Evolutionary conservation across 2,113 vertebrate genomes (phyloP).

Genomic region (Vicugna pacos): DNA sequence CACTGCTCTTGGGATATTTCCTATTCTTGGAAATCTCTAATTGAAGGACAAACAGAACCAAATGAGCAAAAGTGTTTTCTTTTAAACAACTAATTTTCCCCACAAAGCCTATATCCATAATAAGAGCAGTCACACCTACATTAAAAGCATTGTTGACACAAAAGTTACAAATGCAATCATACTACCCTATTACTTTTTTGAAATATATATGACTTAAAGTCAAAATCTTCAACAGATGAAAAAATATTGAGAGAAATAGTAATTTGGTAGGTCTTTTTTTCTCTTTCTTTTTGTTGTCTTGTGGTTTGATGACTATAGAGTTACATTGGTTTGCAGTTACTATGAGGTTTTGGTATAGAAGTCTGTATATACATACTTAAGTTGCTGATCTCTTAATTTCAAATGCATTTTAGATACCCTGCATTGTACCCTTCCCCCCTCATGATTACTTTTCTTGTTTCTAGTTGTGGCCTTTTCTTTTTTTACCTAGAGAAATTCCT

Average conservation of each 20-base stretch:
- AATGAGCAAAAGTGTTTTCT: background rate
- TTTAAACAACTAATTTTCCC: background rate
- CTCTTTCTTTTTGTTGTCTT: too few species aligned
- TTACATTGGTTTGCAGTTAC: too few species aligned
- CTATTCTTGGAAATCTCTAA: background rate
- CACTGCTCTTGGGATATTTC: background rate
- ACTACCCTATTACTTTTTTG: background rate
- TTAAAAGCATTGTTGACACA: background rate
- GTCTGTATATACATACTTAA: too few species aligned
- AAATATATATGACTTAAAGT: background rate
- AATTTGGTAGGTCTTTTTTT: background rate
- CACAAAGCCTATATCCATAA: background rate
- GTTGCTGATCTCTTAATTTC: too few species aligned
- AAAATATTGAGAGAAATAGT: slow-evolving; percentile 7
- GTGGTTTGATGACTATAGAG: too few species aligned
- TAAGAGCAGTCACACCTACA: background rate
- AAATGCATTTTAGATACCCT: too few species aligned
- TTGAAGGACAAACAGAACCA: background rate
- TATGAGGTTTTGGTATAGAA: too few species aligned
- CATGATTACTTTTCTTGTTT: too few species aligned
- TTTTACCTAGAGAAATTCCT: too few species aligned
- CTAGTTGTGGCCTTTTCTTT: too few species aligned
- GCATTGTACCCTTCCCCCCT: too few species aligned
- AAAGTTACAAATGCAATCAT: background rate
- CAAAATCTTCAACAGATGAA: background rate